Evolutionary conservation across 2,888 invertebrate genomes (phyloP).

Genomic region (Prosapia bicincta): DNA sequence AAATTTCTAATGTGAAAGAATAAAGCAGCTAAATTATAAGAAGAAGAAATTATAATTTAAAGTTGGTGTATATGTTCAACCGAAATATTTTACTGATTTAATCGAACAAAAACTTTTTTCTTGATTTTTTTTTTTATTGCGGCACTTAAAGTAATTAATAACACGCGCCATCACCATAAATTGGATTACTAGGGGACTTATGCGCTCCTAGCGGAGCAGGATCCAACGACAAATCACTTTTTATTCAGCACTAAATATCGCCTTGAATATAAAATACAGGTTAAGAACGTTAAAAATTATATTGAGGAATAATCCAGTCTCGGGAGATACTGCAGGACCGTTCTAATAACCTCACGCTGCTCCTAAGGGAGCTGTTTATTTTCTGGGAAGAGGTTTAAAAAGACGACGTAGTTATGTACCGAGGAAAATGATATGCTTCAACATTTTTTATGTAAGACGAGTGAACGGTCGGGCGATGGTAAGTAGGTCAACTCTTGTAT

Average conservation of each 20-base stretch:
- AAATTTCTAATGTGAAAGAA: too few species aligned
- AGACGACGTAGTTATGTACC: background rate
- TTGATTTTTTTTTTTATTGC: background rate
- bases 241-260: background rate
- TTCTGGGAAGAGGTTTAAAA: background rate
- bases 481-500: too few species aligned
- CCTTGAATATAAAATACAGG: background rate
- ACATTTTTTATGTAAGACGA: background rate
- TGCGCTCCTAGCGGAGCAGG: background rate
- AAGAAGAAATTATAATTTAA: too few species aligned
- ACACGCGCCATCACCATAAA: background rate
- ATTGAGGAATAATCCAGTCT: background rate
- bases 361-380: background rate
- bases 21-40: too few species aligned
- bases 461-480: background rate
- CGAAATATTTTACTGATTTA: too few species aligned
- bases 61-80: too few species aligned
- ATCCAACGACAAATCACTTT: background rate
- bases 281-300: background rate
- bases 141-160: background rate
- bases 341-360: background rate
- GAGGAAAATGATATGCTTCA: background rate
- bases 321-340: background rate
- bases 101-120: too few species aligned
- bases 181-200: background rate